Percentiles rank a stretch among this genome's conserved stretches.
Evolutionary conservation across 2,113 vertebrate genomes (phyloP).

Genomic region (Symphodus melops): DNA sequence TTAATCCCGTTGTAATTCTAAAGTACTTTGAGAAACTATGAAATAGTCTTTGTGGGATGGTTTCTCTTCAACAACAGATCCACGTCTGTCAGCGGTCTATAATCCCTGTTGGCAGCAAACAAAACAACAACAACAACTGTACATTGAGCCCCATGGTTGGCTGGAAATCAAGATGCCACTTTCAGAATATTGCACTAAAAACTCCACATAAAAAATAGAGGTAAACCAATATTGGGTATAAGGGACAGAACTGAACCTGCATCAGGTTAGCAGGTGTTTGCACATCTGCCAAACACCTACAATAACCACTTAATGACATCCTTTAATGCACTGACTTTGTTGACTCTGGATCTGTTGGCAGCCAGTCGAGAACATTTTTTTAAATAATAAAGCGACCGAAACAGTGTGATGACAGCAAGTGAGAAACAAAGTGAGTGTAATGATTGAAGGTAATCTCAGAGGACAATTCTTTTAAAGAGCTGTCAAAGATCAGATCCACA

Average conservation of each 20-base stretch:
- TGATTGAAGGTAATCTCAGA: background rate
- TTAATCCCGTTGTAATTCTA: constrained; percentile 28
- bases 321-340: background rate
- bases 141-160: constrained; percentile 39
- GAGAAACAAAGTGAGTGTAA: constrained; percentile 7
- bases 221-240: constrained; percentile 39
- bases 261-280: no score
- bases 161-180: constrained; percentile 18
- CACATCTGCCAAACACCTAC: background rate
- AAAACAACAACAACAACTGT: no score
- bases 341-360: background rate
- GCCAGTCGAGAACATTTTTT: background rate
- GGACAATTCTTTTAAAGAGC: background rate
- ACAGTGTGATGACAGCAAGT: background rate
- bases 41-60: constrained; percentile 13
- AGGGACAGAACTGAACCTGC: no score
- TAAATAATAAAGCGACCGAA: background rate
- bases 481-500: background rate
- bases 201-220: background rate
- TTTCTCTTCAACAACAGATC: no score
- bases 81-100: no score
- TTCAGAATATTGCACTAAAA: constrained; percentile 37
- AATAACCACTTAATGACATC: background rate
- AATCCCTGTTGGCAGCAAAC: no score
- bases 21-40: constrained; percentile 21